Evolutionary conservation across 2,888 invertebrate species (phyloP).

Genomic region (Ectemnius continuus): DNA sequence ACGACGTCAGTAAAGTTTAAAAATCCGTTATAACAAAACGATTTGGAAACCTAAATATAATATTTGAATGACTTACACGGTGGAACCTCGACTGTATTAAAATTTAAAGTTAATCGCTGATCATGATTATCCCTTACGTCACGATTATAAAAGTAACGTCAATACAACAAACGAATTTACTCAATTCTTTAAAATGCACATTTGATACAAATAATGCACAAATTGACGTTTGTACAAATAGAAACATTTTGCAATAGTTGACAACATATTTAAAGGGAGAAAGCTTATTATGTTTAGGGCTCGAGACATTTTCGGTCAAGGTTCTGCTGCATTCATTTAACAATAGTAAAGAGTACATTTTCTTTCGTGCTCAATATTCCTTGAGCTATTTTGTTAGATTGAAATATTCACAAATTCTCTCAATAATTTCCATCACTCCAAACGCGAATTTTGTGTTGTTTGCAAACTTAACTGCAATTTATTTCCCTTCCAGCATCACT

Average conservation of each 20-base stretch:
- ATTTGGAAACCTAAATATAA: conserved; percentile 33
- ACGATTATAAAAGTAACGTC: conserved; percentile 6
- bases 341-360: conserved; percentile 35
- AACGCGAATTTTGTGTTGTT: conserved; percentile 38
- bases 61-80: conserved; percentile 22
- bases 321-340: conserved; percentile 30
- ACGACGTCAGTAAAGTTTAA: conserved; percentile 49
- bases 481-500: background rate
- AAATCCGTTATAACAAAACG: conserved; percentile 36
- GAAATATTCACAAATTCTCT: background rate
- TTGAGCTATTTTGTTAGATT: too few relatives aligned
- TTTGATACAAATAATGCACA: conserved; percentile 30
- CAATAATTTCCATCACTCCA: conserved; percentile 6
- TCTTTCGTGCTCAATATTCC: conserved; percentile 22
- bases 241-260: conserved; percentile 15
- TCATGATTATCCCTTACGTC: conserved; percentile 11
- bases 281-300: conserved; percentile 14
- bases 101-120: conserved; percentile 4
- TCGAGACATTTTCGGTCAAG: conserved; percentile 30
- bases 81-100: conserved; percentile 7
- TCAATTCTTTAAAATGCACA: conserved; percentile 32
- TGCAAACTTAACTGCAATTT: conserved; percentile 14
- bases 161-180: conserved; percentile 32
- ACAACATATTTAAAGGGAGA: conserved; percentile 15
- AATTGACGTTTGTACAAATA: conserved; percentile 4